Percentiles rank a stretch among this genome's conserved stretches.
phyloP scores from a whole-genome alignment of 1,140 invertebrate species.

The Oreohelix idahoensis region DNA sequence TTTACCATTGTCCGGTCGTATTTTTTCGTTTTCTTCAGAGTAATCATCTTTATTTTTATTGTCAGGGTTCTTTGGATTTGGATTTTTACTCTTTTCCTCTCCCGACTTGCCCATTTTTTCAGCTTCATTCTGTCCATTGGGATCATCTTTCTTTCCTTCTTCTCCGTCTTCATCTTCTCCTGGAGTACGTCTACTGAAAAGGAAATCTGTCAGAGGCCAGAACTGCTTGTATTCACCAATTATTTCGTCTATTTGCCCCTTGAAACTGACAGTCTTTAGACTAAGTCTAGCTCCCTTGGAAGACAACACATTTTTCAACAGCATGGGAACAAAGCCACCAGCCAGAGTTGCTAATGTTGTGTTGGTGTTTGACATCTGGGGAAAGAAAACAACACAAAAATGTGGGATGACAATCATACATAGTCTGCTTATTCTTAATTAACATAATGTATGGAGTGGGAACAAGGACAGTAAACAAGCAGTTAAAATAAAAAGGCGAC shows the following conservation, averaged over 20 bases:
- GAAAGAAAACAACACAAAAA: not conserved
- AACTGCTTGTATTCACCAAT: constrained; percentile 68
- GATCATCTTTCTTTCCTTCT: constrained; percentile 45
- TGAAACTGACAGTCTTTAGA: constrained; percentile 69
- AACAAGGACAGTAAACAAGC: too few relatives aligned
- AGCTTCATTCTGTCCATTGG: constrained; percentile 8
- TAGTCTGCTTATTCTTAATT: too few relatives aligned
- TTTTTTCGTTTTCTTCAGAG: not conserved
- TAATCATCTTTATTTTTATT: constrained; percentile 37
- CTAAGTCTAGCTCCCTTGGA: constrained; percentile 63
- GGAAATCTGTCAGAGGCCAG: constrained; percentile 67
- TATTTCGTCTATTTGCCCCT: constrained; percentile 71
- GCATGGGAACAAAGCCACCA: constrained; percentile 70
- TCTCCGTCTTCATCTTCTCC: constrained; percentile 48
- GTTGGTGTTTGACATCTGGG: constrained; percentile 69
- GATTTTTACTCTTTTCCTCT: constrained; percentile 43
- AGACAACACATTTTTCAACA: constrained; percentile 69
- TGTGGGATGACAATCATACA: too few relatives aligned
- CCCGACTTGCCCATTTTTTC: constrained; percentile 41
- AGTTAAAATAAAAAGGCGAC: too few relatives aligned
- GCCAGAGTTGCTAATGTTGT: constrained; percentile 70
- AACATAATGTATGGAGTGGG: too few relatives aligned
- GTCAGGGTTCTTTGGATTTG: constrained; percentile 46
- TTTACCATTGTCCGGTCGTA: not conserved
- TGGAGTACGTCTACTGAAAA: constrained; percentile 51